A percentile compares a stretch with the other conserved stretches of the same genome.
Evolutionary conservation across 1,140 invertebrate genomes (phyloP).

Genomic region (Ceratina australensis): DNA sequence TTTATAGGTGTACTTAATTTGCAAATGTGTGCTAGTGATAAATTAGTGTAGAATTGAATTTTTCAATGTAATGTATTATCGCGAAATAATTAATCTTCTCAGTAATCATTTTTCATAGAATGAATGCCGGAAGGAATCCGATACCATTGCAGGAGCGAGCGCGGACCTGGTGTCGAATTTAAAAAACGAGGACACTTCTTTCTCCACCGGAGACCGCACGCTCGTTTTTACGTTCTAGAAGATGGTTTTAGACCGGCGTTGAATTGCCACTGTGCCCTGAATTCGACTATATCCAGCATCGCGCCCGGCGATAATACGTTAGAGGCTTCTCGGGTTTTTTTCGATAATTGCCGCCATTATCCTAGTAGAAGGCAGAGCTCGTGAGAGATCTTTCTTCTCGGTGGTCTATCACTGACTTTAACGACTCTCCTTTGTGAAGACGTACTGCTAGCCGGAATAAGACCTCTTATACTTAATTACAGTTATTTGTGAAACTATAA

Average conservation of each 20-base stretch:
- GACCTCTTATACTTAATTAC: background rate
- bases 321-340: background rate
- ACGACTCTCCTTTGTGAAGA: background rate
- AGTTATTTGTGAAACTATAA: no score
- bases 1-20: no score
- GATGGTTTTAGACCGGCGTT: background rate
- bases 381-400: constrained; percentile 1
- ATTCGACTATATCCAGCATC: background rate
- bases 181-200: background rate
- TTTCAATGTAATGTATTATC: no score
- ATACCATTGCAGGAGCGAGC: no score
- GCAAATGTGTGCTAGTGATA: no score
- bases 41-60: no score
- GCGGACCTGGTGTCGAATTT: background rate
- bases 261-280: background rate
- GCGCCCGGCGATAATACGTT: background rate
- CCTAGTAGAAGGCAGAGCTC: background rate
- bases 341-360: constrained; percentile 21
- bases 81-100: no score
- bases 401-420: constrained; percentile 1
- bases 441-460: background rate
- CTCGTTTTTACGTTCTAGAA: background rate
- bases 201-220: background rate
- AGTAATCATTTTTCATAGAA: no score
- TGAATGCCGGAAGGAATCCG: no score